Evolutionary conservation across 1,140 invertebrate species (phyloP).

Genomic region (Drosophila kanapiae): DNA sequence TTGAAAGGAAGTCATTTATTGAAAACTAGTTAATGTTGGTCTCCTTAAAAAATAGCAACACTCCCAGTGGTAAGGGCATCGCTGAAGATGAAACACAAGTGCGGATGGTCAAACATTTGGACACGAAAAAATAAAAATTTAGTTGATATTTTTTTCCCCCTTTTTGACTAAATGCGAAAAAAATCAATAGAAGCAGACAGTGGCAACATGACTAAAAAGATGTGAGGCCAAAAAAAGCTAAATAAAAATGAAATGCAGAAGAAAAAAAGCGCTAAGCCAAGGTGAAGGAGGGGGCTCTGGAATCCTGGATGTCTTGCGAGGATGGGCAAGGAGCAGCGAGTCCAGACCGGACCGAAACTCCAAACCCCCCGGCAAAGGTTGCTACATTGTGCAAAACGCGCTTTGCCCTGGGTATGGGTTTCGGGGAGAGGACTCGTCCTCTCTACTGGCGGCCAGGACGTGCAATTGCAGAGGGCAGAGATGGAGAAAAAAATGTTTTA

Average conservation of each 20-base stretch:
- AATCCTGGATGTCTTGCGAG: slow-evolving; percentile 42
- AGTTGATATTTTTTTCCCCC: slow-evolving; percentile 28
- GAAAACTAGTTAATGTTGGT: neutral
- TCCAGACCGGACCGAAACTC: slow-evolving; percentile 21
- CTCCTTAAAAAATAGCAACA: neutral
- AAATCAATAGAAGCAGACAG: slow-evolving; percentile 85
- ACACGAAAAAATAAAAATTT: slow-evolving; percentile 54
- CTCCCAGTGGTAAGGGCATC: neutral
- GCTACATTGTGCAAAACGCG: slow-evolving; percentile 76
- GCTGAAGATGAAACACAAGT: slow-evolving; percentile 41
- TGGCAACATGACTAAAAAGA: slow-evolving; percentile 76
- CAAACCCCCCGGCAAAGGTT: slow-evolving; percentile 52
- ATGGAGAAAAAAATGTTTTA: slow-evolving; percentile 54
- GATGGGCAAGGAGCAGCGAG: slow-evolving; percentile 25
- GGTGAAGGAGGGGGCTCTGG: slow-evolving; percentile 29
- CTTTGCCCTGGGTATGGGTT: slow-evolving; percentile 24
- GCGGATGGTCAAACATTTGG: slow-evolving; percentile 73
- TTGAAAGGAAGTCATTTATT: too few relatives aligned
- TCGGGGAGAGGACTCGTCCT: too few relatives aligned
- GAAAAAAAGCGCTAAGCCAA: slow-evolving; percentile 42
- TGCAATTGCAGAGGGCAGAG: slow-evolving; percentile 52
- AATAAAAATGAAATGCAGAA: slow-evolving; percentile 68
- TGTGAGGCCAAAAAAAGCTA: slow-evolving; percentile 54
- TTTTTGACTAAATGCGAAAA: slow-evolving; percentile 71
- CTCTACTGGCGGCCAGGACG: slow-evolving; percentile 45